Conservation (phyloP, 2,888 invertebrate species). For the Ophion slaviceki region DNA sequence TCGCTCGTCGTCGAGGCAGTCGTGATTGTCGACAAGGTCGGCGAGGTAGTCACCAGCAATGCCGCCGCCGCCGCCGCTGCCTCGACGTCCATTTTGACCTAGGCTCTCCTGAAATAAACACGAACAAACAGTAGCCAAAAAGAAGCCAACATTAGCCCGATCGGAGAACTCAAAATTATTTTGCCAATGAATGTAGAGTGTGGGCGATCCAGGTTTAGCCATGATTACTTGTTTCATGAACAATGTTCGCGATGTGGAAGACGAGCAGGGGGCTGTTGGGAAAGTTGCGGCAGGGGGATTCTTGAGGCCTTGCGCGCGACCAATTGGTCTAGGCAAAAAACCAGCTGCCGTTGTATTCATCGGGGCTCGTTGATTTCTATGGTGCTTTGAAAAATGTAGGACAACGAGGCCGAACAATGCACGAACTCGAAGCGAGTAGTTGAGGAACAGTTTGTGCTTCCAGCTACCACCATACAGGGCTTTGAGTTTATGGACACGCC, state of each 20-base stretch:
- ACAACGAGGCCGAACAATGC: conserved; percentile 56
- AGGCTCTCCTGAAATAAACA: conserved; percentile 48
- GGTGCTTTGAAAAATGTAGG: conserved; percentile 46
- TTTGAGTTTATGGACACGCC: conserved; percentile 57
- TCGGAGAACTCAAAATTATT: no score
- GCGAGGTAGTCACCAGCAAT: conserved; percentile 78
- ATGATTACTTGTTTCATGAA: no score
- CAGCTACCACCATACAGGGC: conserved; percentile 20
- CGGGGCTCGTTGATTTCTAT: conserved; percentile 54
- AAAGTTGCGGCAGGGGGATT: no score
- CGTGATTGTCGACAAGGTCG: conserved; percentile 77
- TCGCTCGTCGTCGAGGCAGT: conserved; percentile 42
- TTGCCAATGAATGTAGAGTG: no score
- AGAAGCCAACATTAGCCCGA: not conserved
- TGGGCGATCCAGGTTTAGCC: no score
- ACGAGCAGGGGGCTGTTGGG: not conserved
- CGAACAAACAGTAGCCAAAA: not conserved
- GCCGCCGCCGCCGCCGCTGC: conserved; percentile 71
- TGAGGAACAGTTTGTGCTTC: conserved; percentile 44
- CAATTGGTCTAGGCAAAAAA: not conserved
- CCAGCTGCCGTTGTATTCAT: conserved; percentile 43
- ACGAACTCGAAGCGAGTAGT: conserved; percentile 41
- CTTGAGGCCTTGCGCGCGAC: no score
- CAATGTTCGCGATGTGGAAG: not conserved
- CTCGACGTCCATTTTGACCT: conserved; percentile 80